Evolutionary conservation across 2,888 invertebrate genomes (phyloP), one percentile per base, ranked within the genome.

Genomic region (Tryphoninae sp.): DNA sequence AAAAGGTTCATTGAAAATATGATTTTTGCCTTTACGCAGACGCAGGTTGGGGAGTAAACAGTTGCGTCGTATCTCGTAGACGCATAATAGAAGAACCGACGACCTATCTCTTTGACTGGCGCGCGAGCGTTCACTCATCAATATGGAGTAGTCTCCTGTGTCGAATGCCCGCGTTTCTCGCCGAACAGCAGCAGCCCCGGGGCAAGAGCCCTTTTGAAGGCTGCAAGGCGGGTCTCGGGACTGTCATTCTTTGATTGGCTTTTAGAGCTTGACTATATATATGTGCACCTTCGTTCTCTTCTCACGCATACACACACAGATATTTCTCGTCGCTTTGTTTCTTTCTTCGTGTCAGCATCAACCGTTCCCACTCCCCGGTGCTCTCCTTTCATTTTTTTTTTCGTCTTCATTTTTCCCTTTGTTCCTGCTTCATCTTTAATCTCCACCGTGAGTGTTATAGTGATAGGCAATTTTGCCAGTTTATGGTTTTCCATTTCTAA

Each of bases 201-300:
- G 89, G 87, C 89, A 89, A 45, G 76, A 76, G 87, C 88, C 90
- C 89, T 90, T 90, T 87, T 86, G 89, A 91, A 91, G 91, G 84
- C 83, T 85, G 78, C 82, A 85, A 89, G 89, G 90, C 88, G 89
- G 89, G 84, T 85, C 82, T 68, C 87, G 82, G 85, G 87, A 90
- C 91, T 91, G 91, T 92, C 91, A 91, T 90, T 91, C 90, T 91
- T 91, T 92, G 91, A 92, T 91, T 92, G 91, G 91, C 82, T 82
- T 82, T 82, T 82, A 82, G 82, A 82, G 62, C 76, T 62, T 71
- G 19, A 55, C 67, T 73, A 53, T 65, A 72, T 74, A 51, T 75
- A 67, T 75, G 67, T 23, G 73, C 84, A 78, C 81, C 75, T 80
- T 75, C 83, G 73, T 87, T 87, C 76, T 81, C 77, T 88, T 87